Evolutionary conservation across 2,797 vertebrate genomes (phyloP), one percentile per base, ranked within the genome.

Genomic region (Pipistrellus pygmaeus): DNA sequence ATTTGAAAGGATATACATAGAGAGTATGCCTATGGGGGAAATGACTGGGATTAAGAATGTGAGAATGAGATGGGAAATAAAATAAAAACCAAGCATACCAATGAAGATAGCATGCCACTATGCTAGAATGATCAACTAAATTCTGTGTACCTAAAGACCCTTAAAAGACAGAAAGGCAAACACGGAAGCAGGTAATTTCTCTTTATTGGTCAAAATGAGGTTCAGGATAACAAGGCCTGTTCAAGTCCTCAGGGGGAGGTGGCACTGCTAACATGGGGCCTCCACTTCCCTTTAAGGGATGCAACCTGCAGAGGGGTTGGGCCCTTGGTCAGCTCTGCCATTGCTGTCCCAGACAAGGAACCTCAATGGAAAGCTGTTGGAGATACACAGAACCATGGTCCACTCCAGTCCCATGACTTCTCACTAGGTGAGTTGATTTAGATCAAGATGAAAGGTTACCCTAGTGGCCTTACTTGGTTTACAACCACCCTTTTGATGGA

Each of bases 381-480:
- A 68, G 64, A 32, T 35, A 32, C n/a, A n/a, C n/a, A 68, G 64
- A 8, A 9, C 64, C 17, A 32, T 2, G 64, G 64, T 32, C 17
- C 18, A 17, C 64, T 35, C 18, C 84, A 96, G 94, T 48, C 96
- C 98, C 84, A 97, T 93, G 94, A 98, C 2, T 99, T 99, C 95
- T 98, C 96, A 20, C 99, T 99, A 2, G 99, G 99, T 51, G 98
- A 99, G 91, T 97, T 99, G 94, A 99, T 99, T 53, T 99, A 99
- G 99, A 99, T 99, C 73, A 99, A 99, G 97, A 97, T 99, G 98
- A 99, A 99, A 97, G 99, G 99, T 25, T 99, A 99, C 92, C 99
- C 20, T 99, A 99, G 99, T 99, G 99, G 99, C 99, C 99, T 0
- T 99, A 99, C 91, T 98, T 99, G 97, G 98, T 99, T 5, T 99